Evolutionary conservation across 2,888 invertebrate species (phyloP), one percentile per base, ranked within the genome.

Genomic region (Minunthozetes semirufus): DNA sequence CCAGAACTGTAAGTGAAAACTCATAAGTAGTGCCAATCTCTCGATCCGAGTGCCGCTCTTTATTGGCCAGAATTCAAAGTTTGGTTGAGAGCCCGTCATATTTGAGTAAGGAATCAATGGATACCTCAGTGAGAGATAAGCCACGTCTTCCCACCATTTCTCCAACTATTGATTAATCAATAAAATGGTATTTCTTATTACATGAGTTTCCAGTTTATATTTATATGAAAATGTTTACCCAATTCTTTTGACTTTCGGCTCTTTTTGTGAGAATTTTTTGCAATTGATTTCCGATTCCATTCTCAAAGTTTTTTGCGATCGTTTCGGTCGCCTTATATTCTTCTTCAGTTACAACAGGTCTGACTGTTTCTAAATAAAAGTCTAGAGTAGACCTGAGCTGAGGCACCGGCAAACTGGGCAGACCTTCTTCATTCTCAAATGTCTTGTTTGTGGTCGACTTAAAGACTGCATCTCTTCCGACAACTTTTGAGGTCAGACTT

Each of bases 111-210:
- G 87, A 63, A 85, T 80, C 17, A 86, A 79, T 0, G 87, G 87
- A 13, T 82, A 78, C 27, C 87, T 82, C 38, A 83, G 78, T 68
- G 82, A 81, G 74, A 87, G 82, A 80, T 88, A 88, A 0, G 85
- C 87, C 77, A 85, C 84, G 48, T 86, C 83, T 79, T 86, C 84
- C 88, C 88, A 88, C 86, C 86, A 87, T 78, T 82, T 82, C 76
- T 85, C 85, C 56, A 86, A 77, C 84, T 84, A 78, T 59, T 72
- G 77, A 33, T 33, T 27, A 38, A 27, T 33, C 42, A 11, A 42
- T 42, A 19, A 15, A 33, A 13, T 68, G 1, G 38, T 27, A 15
- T 46, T 13, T 56, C 22, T 56, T 11, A 4, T 25, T 27, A 13
- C 13, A n/a, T n/a, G n/a, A n/a, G n/a, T n/a, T n/a, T n/a, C n/a